Conservation (phyloP, 2,888 invertebrate species). For the Hyposoter dolosus region DNA sequence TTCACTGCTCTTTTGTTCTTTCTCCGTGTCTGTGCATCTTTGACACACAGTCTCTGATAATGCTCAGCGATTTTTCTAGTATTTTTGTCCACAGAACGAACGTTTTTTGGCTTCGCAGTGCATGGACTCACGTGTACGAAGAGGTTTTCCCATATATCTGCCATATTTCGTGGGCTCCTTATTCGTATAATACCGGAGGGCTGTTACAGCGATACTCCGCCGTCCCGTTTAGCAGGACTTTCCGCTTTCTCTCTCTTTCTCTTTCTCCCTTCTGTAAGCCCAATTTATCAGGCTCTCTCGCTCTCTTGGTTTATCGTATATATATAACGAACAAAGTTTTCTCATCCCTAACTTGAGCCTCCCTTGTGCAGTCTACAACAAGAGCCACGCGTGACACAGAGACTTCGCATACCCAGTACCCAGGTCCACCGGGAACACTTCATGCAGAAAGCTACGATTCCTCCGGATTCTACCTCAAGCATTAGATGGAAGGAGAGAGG, state of each 20-base stretch:
- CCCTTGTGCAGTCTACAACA: constrained; percentile 28
- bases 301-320: constrained; percentile 21
- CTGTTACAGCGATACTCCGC: constrained; percentile 11
- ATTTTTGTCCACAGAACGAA: background rate
- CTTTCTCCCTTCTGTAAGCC: constrained; percentile 16
- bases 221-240: constrained; percentile 15
- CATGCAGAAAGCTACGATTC: constrained; percentile 49
- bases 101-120: background rate
- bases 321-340: constrained; percentile 63
- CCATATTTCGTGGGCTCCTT: constrained; percentile 10
- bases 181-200: constrained; percentile 9
- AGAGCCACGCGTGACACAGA: constrained; percentile 32
- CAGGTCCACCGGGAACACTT: constrained; percentile 42
- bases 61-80: background rate
- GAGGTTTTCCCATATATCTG: constrained; percentile 33
- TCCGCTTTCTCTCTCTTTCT: constrained; percentile 27
- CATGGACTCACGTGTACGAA: constrained; percentile 2
- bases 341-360: constrained; percentile 33
- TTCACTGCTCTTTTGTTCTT: background rate
- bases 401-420: constrained; percentile 20
- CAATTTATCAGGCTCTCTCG: constrained; percentile 32
- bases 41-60: too few species aligned
- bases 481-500: constrained; percentile 1
- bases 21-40: background rate
- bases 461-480: background rate